Evolutionary conservation across 2,113 vertebrate species (phyloP).

Genomic region (Marmota flaviventris): DNA sequence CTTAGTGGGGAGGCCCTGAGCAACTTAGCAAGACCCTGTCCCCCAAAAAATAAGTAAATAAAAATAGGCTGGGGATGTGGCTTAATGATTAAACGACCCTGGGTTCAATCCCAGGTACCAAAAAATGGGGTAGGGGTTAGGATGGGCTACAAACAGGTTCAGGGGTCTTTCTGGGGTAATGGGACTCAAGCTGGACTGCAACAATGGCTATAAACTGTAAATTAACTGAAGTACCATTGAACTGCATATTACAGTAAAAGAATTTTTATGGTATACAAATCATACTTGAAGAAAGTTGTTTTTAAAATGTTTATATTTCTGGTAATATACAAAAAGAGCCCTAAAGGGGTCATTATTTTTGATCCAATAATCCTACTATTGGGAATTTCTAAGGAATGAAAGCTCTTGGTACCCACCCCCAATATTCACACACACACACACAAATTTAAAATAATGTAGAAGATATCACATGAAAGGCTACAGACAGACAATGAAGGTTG

Average conservation of each 20-base stretch:
- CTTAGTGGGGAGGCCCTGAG: too few relatives aligned
- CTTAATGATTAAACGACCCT: too few relatives aligned
- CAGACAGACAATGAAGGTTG: background rate
- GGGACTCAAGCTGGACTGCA: background rate
- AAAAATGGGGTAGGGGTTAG: background rate
- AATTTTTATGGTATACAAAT: background rate
- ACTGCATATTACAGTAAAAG: background rate
- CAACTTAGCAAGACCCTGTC: too few relatives aligned
- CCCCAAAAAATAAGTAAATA: too few relatives aligned
- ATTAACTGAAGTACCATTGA: background rate
- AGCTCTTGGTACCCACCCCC: background rate
- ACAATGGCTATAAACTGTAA: background rate
- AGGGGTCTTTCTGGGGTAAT: background rate
- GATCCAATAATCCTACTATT: background rate
- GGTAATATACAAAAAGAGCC: background rate
- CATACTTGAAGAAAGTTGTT: background rate
- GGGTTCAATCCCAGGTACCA: background rate
- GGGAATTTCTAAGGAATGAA: background rate
- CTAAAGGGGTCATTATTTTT: background rate
- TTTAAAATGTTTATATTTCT: background rate
- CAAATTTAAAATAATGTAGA: background rate
- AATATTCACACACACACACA: background rate
- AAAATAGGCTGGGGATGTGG: too few relatives aligned
- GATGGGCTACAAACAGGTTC: background rate
- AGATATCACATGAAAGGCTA: background rate